These are phyloP conservation scores for Malurus elegans DNA, from an alignment of 2,113 vertebrate genomes.

Conservation along the genomic window DNA sequence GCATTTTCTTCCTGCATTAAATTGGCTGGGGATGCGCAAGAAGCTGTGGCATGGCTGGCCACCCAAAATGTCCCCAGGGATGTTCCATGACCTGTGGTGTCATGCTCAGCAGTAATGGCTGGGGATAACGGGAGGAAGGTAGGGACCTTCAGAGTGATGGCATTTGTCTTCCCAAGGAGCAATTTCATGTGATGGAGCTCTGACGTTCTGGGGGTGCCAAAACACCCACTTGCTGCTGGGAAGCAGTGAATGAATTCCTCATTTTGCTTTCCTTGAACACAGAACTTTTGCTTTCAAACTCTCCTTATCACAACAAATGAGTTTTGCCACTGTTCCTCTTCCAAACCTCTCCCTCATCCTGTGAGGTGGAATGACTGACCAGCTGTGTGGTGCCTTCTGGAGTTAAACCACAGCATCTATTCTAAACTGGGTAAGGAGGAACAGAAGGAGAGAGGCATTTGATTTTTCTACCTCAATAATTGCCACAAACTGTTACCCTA, in stretches of 20 bases:
- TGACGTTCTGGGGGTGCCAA: neutral
- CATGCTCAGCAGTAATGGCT: neutral
- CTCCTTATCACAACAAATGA: rapidly evolving
- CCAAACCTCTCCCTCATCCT: neutral
- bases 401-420: neutral
- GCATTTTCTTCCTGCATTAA: rapidly evolving
- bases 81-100: rapidly evolving
- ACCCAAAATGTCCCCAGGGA: neutral
- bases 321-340: neutral
- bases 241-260: neutral
- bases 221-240: rapidly evolving
- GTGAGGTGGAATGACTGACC: rapidly evolving
- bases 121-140: neutral
- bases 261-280: rapidly evolving
- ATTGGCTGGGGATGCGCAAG: rapidly evolving
- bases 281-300: neutral
- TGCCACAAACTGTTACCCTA: neutral
- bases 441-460: neutral
- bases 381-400: rapidly evolving
- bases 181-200: rapidly evolving
- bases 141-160: rapidly evolving
- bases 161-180: neutral
- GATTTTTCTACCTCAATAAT: neutral
- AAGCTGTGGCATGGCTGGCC: neutral
- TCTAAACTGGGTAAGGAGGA: neutral